Evolutionary conservation across 2,888 invertebrate genomes (phyloP).

Genomic region (Drosophila nigricruria): DNA sequence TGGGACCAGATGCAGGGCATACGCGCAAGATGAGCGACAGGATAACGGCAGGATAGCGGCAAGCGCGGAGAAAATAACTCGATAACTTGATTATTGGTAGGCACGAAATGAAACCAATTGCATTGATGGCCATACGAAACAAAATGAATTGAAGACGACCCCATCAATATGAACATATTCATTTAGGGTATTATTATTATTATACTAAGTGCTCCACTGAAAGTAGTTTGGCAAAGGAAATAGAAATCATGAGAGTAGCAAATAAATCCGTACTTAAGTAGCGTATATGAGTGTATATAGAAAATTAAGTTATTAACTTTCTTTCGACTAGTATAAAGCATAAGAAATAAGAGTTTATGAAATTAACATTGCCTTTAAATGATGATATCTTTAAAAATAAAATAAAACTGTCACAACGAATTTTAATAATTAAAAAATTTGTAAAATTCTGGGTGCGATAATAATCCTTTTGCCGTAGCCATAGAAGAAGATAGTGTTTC

Average conservation of each 20-base stretch:
- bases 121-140: slow-evolving; percentile 51
- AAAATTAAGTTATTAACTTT: not conserved
- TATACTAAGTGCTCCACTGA: slow-evolving; percentile 28
- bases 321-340: not conserved
- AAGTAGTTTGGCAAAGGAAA: not conserved
- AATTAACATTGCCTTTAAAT: too few relatives aligned
- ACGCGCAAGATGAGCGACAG: slow-evolving; percentile 32
- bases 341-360: too few relatives aligned
- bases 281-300: not conserved
- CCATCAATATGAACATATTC: slow-evolving; percentile 30
- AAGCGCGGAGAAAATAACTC: slow-evolving; percentile 8
- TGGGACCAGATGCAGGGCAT: slow-evolving; percentile 33
- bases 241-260: not conserved
- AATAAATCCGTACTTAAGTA: not conserved
- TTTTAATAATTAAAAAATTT: too few relatives aligned
- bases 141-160: slow-evolving; percentile 16
- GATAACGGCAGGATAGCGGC: not conserved
- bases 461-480: too few relatives aligned
- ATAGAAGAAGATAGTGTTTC: too few relatives aligned
- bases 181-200: slow-evolving; percentile 40
- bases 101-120: slow-evolving; percentile 68
- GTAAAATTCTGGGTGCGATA: too few relatives aligned
- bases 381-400: too few relatives aligned
- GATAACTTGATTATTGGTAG: slow-evolving; percentile 61
- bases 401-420: too few relatives aligned